A percentile compares a stretch with the other conserved stretches of the same genome.
These are phyloP conservation scores for Sympetrum striolatum DNA, from an alignment of 2,888 invertebrate genomes.

Conservation along the genomic window DNA sequence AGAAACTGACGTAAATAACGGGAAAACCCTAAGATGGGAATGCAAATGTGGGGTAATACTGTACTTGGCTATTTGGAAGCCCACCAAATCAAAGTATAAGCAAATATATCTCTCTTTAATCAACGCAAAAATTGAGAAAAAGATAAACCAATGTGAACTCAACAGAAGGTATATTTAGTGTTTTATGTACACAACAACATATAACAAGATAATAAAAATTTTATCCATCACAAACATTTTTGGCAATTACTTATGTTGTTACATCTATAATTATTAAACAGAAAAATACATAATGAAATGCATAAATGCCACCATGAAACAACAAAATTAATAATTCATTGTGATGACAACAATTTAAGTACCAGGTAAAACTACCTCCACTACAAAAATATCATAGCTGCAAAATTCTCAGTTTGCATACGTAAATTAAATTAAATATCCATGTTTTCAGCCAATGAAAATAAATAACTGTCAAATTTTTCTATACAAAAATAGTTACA, in stretches of 20 bases:
- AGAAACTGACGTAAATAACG: too few relatives aligned
- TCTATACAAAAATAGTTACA: neutral
- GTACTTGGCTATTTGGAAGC: too few relatives aligned
- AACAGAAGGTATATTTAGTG: constrained; percentile 14
- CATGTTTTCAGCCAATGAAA: neutral
- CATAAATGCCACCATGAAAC: neutral
- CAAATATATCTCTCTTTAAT: too few relatives aligned
- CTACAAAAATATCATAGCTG: neutral
- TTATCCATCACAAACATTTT: constrained; percentile 24
- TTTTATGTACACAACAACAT: constrained; percentile 32
- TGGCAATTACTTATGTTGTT: constrained; percentile 1
- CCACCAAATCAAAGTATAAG: too few relatives aligned
- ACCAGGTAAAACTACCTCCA: neutral
- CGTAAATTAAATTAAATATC: neutral
- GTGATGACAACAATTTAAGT: neutral
- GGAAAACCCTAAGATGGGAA: too few relatives aligned
- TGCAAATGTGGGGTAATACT: too few relatives aligned
- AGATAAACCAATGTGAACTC: neutral
- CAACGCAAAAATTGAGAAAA: neutral
- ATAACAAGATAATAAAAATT: constrained; percentile 13
- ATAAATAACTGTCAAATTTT: neutral
- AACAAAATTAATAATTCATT: neutral
- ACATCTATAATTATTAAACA: neutral
- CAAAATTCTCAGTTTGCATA: neutral
- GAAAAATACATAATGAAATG: neutral